Percentiles rank a stretch among this genome's conserved stretches.
Evolutionary conservation across 2,797 vertebrate species (phyloP).

Genomic region (Lycodopsis pacificus): DNA sequence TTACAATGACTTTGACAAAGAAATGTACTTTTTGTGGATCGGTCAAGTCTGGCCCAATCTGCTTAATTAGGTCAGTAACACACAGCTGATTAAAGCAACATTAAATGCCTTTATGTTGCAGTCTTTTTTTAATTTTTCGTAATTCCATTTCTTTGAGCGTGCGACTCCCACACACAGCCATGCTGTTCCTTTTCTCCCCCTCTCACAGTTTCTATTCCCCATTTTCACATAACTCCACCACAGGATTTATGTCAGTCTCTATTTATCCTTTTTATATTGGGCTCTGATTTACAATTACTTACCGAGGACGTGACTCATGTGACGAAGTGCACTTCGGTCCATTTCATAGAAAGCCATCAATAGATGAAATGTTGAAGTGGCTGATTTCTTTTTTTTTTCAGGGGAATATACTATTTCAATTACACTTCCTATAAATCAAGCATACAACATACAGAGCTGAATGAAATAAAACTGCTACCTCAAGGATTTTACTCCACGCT

Average conservation of each 20-base stretch:
- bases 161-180: not conserved
- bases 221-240: not conserved
- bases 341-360: constrained; percentile 29
- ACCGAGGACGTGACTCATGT: not conserved
- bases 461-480: constrained; percentile 27
- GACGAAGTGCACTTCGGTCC: not conserved
- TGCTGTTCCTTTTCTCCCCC: not conserved
- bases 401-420: constrained; percentile 27
- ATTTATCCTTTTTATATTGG: constrained; percentile 18
- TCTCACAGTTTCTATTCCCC: not conserved
- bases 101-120: not conserved
- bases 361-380: constrained; percentile 12
- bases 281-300: constrained; percentile 28
- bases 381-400: constrained; percentile 5
- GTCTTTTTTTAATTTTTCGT: no score
- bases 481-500: constrained; percentile 16
- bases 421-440: constrained; percentile 40
- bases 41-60: not conserved
- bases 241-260: constrained; percentile 9
- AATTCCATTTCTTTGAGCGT: not conserved
- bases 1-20: not conserved
- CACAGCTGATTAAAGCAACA: constrained; percentile 9
- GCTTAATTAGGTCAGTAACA: not conserved
- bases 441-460: not conserved
- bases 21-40: not conserved